phyloP scores from a whole-genome alignment of 92 coral and sea anemone species.

The Parazoanthus swiftii region DNA sequence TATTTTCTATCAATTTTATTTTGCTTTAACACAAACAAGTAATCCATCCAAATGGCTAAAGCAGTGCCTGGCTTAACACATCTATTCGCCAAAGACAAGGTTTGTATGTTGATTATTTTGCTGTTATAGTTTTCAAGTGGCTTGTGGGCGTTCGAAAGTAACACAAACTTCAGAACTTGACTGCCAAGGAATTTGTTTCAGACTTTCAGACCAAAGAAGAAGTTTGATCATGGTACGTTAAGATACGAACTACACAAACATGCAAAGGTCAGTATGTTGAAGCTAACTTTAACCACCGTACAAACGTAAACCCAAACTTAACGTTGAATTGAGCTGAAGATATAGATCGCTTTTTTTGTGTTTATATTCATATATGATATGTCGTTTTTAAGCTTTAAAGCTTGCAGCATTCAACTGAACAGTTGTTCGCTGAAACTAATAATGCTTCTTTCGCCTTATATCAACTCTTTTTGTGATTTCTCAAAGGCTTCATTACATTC shows the following conservation, averaged over 20 bases:
- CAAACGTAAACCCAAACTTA: neutral
- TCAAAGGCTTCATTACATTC: slow-evolving; percentile 90
- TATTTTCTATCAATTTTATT: slow-evolving; percentile 35
- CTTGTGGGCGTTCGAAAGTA: neutral
- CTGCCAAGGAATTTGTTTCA: slow-evolving; percentile 41
- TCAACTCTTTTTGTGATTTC: slow-evolving; percentile 10
- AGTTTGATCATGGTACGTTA: slow-evolving; percentile 81
- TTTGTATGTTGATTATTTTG: slow-evolving; percentile 30
- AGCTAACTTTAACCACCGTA: neutral
- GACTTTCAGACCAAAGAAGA: slow-evolving; percentile 96
- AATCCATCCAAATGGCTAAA: slow-evolving; percentile 45
- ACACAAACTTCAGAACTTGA: neutral
- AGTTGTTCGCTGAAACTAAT: slow-evolving; percentile 1
- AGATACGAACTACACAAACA: slow-evolving; percentile 95
- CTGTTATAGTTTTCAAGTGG: slow-evolving; percentile 32
- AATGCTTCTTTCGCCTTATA: neutral
- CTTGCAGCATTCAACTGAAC: neutral
- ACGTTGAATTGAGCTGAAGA: too few relatives aligned
- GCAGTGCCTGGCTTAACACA: slow-evolving; percentile 77
- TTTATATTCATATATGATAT: neutral
- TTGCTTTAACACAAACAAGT: slow-evolving; percentile 17
- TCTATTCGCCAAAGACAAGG: slow-evolving; percentile 94
- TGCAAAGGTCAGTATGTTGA: slow-evolving; percentile 70
- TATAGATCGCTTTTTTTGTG: neutral
- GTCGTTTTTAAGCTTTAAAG: neutral